A percentile compares a stretch with the other conserved stretches of the same genome.
Evolutionary conservation across 2,797 vertebrate species (phyloP).

Genomic region (Argya squamiceps): DNA sequence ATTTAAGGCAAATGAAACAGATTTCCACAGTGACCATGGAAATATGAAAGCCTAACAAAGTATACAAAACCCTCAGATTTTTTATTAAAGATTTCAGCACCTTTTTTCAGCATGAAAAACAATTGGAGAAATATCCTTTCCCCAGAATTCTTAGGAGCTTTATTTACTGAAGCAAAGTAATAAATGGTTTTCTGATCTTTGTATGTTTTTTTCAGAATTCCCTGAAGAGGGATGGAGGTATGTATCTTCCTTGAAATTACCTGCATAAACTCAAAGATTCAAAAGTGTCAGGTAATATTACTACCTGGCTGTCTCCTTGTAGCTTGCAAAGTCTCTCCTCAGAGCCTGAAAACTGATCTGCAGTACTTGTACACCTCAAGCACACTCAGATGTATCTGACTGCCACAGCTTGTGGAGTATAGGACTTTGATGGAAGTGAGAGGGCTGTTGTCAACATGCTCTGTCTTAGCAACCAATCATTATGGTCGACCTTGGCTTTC

Average conservation of each 20-base stretch:
- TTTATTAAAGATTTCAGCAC: background rate
- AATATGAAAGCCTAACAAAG: background rate
- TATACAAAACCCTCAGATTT: background rate
- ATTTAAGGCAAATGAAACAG: background rate
- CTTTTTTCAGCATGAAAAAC: background rate
- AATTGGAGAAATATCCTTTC: background rate
- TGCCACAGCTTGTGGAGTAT: background rate
- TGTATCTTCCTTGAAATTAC: background rate
- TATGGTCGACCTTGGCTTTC: background rate
- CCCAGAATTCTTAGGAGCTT: background rate
- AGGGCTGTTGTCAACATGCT: background rate
- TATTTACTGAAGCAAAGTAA: background rate
- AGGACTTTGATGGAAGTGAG: background rate
- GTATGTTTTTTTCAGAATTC: background rate
- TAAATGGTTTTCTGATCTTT: background rate
- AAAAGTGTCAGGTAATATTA: background rate
- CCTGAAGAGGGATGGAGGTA: background rate
- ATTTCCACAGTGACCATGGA: background rate
- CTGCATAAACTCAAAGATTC: background rate
- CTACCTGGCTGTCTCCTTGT: background rate
- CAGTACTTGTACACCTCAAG: background rate
- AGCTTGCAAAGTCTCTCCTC: background rate
- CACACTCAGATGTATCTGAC: background rate
- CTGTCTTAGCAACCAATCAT: background rate
- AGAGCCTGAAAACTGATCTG: background rate